phyloP scores from a whole-genome alignment of 2,113 vertebrate species.

The Oryzias celebensis region DNA sequence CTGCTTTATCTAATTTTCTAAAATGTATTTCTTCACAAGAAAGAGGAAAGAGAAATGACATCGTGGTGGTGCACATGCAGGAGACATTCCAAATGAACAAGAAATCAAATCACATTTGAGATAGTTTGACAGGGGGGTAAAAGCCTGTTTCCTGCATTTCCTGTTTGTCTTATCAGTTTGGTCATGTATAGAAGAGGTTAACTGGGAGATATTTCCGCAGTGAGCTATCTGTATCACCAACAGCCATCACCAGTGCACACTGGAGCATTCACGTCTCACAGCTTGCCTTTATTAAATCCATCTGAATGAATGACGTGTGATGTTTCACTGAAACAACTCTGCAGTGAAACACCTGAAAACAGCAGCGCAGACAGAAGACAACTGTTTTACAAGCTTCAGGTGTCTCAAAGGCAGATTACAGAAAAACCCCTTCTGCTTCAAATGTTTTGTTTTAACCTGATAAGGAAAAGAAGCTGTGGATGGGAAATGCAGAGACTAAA shows the following conservation, averaged over 20 bases:
- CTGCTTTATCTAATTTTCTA: constrained; percentile 6
- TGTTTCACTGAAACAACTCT: constrained; percentile 13
- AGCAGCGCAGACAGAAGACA: too few species aligned
- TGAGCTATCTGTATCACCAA: constrained; percentile 42
- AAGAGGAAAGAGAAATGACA: background rate
- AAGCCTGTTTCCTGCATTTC: constrained; percentile 63
- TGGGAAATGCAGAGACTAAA: too few species aligned
- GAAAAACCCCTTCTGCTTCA: too few species aligned
- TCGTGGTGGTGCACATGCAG: background rate
- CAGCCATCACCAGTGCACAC: constrained; percentile 62
- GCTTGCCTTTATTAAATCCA: constrained; percentile 61
- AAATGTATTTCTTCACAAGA: constrained; percentile 16
- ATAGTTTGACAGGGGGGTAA: constrained; percentile 48
- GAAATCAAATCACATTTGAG: constrained; percentile 66
- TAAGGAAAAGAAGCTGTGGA: too few species aligned
- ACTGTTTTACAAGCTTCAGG: too few species aligned
- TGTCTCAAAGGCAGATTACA: too few species aligned
- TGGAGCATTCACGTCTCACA: constrained; percentile 51
- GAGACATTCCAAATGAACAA: constrained; percentile 19
- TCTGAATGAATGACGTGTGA: constrained; percentile 17
- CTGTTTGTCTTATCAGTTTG: constrained; percentile 63
- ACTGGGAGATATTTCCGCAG: constrained; percentile 57
- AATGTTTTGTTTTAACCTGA: too few species aligned
- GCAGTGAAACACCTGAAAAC: background rate
- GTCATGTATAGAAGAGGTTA: constrained; percentile 66